Evolutionary conservation across 2,113 vertebrate genomes (phyloP).

Genomic region (Nycticryphes semicollaris): DNA sequence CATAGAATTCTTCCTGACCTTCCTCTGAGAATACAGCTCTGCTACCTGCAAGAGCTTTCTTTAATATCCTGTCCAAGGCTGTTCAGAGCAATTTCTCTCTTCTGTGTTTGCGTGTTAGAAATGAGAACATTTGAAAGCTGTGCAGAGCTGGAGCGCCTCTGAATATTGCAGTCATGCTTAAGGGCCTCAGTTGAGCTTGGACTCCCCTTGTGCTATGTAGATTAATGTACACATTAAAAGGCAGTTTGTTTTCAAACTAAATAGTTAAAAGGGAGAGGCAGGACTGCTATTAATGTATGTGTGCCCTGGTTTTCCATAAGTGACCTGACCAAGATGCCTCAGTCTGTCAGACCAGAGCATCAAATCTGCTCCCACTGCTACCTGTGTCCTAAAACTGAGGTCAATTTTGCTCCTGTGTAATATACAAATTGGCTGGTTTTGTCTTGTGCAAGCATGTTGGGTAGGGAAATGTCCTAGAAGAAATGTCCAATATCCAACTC

Average conservation of each 20-base stretch:
- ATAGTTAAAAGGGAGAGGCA: background rate
- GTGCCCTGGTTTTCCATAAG: background rate
- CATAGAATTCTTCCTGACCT: background rate
- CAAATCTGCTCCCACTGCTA: background rate
- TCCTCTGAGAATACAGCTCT: background rate
- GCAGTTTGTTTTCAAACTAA: background rate
- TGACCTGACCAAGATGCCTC: background rate
- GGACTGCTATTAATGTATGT: background rate
- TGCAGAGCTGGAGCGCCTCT: background rate
- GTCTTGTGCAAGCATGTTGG: background rate
- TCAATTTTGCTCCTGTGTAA: background rate
- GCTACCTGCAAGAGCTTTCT: background rate
- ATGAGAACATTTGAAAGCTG: background rate
- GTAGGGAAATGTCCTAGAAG: background rate
- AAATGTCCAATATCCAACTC: background rate
- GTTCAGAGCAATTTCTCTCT: background rate
- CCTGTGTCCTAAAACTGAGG: background rate
- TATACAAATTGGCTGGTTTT: background rate
- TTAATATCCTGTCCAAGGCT: background rate
- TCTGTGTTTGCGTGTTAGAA: background rate
- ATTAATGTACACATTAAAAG: background rate
- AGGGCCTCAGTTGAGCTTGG: background rate
- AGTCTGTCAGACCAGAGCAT: background rate
- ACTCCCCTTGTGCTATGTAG: background rate
- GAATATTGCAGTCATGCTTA: background rate